These are phyloP conservation scores for Orycteropus afer DNA, from an alignment of 2,113 vertebrate genomes.

Conservation along the genomic window DNA sequence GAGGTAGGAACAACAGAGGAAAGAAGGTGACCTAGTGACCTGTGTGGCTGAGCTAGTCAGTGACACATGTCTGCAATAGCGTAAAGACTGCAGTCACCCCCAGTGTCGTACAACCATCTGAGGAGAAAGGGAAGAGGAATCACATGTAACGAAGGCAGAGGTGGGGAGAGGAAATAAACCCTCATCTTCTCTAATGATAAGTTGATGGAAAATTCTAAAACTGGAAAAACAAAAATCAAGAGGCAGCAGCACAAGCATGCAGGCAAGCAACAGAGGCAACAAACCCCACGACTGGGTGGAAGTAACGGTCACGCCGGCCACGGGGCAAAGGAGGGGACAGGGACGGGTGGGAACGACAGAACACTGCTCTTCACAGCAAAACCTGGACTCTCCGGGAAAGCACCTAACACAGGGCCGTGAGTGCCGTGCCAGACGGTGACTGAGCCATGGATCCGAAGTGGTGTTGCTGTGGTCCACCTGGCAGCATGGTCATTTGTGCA, in stretches of 20 bases:
- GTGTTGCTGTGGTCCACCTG: background rate
- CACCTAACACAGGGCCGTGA: background rate
- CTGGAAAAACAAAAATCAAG: background rate
- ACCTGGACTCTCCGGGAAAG: background rate
- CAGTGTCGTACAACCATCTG: background rate
- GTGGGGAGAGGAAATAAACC: background rate
- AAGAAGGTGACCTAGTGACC: background rate
- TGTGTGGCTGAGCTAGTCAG: background rate
- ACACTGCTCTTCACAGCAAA: conserved; percentile 7
- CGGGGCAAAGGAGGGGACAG: background rate
- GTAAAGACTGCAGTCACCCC: background rate
- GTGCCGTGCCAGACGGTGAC: background rate
- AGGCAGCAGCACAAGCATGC: background rate
- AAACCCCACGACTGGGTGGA: too few relatives aligned
- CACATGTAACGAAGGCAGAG: background rate
- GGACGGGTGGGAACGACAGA: background rate
- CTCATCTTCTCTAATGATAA: background rate
- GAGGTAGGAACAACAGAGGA: background rate
- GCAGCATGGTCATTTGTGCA: background rate
- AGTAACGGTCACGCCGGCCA: background rate
- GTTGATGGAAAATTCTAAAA: conserved; percentile 3
- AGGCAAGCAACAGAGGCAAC: conserved; percentile 9
- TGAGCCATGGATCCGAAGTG: background rate
- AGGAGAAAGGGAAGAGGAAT: background rate
- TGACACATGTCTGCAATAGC: background rate